phyloP scores from a whole-genome alignment of 2,888 invertebrate species.

The Pandemis cinnamomeana region DNA sequence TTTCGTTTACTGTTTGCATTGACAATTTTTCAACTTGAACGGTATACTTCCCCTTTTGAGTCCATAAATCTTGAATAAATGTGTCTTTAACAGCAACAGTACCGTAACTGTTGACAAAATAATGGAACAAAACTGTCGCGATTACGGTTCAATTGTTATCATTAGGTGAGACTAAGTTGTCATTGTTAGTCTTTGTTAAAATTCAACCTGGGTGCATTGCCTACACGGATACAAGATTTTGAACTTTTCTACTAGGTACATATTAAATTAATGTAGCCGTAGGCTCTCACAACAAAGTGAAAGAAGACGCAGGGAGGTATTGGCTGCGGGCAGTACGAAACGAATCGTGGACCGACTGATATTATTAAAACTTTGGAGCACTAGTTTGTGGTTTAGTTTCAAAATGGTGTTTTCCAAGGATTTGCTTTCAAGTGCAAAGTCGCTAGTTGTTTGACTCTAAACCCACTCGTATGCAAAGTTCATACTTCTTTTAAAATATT shows the following conservation, averaged over 20 bases:
- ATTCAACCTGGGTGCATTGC: conserved; percentile 22
- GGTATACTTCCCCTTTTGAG: conserved; percentile 53
- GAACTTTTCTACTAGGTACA: background rate
- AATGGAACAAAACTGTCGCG: conserved; percentile 66
- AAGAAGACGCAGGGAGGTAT: too few relatives aligned
- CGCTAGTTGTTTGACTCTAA: too few relatives aligned
- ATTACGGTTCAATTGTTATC: conserved; percentile 63
- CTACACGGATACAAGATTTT: background rate
- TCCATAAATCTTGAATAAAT: conserved; percentile 66
- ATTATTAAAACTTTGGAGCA: too few relatives aligned
- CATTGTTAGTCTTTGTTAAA: conserved; percentile 48
- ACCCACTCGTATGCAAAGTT: too few relatives aligned
- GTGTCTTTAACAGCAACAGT: conserved; percentile 62
- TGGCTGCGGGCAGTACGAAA: too few relatives aligned
- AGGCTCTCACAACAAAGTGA: too few relatives aligned
- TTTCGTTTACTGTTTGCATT: conserved; percentile 42
- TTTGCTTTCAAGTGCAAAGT: too few relatives aligned
- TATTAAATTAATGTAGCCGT: too few relatives aligned
- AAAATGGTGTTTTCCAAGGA: background rate
- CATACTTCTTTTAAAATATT: too few relatives aligned
- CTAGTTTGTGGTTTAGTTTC: too few relatives aligned
- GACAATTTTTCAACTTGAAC: conserved; percentile 45
- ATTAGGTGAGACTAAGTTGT: conserved; percentile 56
- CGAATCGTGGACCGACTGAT: too few relatives aligned
- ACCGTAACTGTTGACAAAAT: conserved; percentile 68